phyloP scores from a whole-genome alignment of 2,113 vertebrate species.

The Hippoglossus stenolepis region DNA sequence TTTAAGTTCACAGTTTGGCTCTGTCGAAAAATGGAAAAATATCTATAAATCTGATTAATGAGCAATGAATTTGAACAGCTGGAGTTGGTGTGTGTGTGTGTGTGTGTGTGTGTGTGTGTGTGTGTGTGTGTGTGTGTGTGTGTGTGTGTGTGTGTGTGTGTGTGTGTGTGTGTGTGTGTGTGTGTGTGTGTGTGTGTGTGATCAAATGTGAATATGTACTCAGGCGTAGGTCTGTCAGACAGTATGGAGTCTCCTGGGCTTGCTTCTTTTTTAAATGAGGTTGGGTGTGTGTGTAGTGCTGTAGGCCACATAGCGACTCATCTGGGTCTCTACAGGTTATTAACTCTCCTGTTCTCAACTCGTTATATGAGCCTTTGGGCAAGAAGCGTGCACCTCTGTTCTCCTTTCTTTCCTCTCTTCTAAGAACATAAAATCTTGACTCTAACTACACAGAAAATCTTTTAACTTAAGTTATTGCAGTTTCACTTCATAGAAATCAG shows the following conservation, averaged over 20 bases:
- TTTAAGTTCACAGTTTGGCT: background rate
- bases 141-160: no score
- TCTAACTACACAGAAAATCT: background rate
- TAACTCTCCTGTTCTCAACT: slow-evolving; percentile 36
- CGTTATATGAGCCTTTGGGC: slow-evolving; percentile 53
- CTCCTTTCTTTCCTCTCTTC: background rate
- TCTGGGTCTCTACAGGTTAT: slow-evolving; percentile 50
- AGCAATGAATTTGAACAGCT: background rate
- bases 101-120: background rate
- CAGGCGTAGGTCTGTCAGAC: background rate
- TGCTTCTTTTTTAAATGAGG: slow-evolving; percentile 26
- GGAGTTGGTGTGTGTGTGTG: background rate
- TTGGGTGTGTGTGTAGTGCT: background rate
- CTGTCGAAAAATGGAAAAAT: background rate
- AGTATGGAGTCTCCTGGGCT: slow-evolving; percentile 2
- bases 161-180: no score
- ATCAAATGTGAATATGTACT: background rate
- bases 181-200: no score
- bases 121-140: no score
- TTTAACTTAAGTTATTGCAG: background rate
- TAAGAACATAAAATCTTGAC: background rate
- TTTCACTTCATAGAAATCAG: background rate
- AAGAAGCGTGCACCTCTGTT: slow-evolving; percentile 7
- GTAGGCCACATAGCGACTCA: slow-evolving; percentile 19
- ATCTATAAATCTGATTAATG: background rate